phyloP scores from a whole-genome alignment of 2,797 vertebrate genomes.

The Lepus townsendii region DNA sequence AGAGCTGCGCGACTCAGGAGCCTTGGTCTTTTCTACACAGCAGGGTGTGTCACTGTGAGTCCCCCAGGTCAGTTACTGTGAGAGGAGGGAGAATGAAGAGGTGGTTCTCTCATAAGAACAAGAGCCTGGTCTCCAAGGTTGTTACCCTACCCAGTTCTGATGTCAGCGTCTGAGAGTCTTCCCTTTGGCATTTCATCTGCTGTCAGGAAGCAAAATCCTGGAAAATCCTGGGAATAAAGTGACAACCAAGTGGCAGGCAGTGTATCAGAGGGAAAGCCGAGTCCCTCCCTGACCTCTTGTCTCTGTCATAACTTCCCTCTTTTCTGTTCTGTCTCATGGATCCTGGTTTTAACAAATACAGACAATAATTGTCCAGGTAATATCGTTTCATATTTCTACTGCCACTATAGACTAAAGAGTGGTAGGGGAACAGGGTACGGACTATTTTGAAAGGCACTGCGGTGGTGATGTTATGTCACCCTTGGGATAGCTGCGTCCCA shows the following conservation, averaged over 20 bases:
- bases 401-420: background rate
- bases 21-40: background rate
- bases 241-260: background rate
- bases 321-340: background rate
- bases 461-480: too few species aligned
- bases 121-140: background rate
- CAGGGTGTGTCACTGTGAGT: background rate
- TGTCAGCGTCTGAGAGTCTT: background rate
- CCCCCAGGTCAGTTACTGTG: background rate
- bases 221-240: background rate
- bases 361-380: background rate
- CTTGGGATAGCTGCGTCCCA: too few species aligned
- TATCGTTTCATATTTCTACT: conserved; percentile 2
- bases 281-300: background rate
- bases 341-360: conserved; percentile 43
- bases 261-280: background rate
- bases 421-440: background rate
- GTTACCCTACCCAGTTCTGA: background rate
- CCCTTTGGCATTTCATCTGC: background rate
- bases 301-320: too few species aligned
- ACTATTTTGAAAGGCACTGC: background rate
- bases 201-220: background rate
- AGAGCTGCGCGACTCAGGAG: background rate
- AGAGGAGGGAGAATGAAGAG: conserved; percentile 30
- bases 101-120: background rate